Evolutionary conservation across 2,888 invertebrate genomes (phyloP).

Genomic region (Teleiodes luculella): DNA sequence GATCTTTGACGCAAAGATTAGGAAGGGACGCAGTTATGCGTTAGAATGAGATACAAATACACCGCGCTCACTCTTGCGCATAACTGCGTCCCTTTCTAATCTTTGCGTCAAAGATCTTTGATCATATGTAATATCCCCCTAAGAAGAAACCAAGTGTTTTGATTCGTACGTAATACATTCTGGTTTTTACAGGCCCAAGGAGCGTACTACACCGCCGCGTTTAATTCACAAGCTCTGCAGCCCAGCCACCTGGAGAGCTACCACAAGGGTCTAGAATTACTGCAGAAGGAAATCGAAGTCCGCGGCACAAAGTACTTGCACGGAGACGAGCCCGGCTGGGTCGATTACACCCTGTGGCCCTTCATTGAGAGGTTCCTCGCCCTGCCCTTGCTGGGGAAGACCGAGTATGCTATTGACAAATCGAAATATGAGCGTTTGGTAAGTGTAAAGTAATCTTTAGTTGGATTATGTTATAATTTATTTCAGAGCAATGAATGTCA

Average conservation of each 20-base stretch:
- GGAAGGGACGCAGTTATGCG: too few relatives aligned
- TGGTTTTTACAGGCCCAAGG: slow-evolving; percentile 70
- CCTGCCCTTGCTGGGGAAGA: slow-evolving; percentile 79
- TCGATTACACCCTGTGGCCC: slow-evolving; percentile 92
- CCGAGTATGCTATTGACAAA: slow-evolving; percentile 81
- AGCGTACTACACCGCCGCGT: slow-evolving; percentile 76
- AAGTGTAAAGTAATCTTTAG: slow-evolving; percentile 37
- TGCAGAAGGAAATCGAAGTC: slow-evolving; percentile 81
- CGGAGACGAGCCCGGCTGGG: slow-evolving; percentile 84
- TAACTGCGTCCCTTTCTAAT: too few relatives aligned
- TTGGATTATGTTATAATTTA: too few relatives aligned
- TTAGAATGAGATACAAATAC: too few relatives aligned
- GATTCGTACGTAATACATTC: too few relatives aligned
- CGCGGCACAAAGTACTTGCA: slow-evolving; percentile 83
- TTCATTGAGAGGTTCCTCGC: slow-evolving; percentile 84
- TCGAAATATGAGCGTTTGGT: slow-evolving; percentile 83
- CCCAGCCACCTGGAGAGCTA: slow-evolving; percentile 68
- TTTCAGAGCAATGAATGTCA: too few relatives aligned
- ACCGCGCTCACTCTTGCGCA: too few relatives aligned
- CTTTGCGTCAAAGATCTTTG: too few relatives aligned
- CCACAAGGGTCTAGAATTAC: slow-evolving; percentile 78
- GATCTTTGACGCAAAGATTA: too few relatives aligned
- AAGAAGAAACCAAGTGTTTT: too few relatives aligned
- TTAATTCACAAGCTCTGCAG: slow-evolving; percentile 52
- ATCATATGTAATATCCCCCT: too few relatives aligned